Evolutionary conservation across 2,797 vertebrate species (phyloP), one percentile per base, ranked within the genome.

Genomic region (Hylomyscus alleni): DNA sequence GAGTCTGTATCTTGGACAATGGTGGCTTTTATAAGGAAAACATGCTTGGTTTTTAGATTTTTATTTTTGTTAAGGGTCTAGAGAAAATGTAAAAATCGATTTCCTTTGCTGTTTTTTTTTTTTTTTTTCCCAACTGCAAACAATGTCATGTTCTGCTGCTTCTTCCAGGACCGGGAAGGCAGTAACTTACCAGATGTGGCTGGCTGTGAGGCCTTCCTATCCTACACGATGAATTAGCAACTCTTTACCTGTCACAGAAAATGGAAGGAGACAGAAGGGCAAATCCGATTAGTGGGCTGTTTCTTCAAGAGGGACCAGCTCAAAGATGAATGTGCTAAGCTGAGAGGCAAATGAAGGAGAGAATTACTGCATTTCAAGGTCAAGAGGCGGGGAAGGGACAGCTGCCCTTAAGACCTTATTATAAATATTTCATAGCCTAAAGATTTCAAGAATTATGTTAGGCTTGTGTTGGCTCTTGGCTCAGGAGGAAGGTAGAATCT

Each of bases 151-250:
- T 77, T 52, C 44, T 56, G 81, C 80, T 52, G 54, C 85, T 84
- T 65, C 94, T 29, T 69, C 31, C n/a, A 80, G 97, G 88, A 97
- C 83, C 86, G 89, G 97, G 94, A 85, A 3, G 15, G 40, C 67
- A 12, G 31, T 47, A 97, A 89, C 96, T 97, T 90, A 97, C 97
- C 95, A 98, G 92, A 93, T 96, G 81, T 81, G 94, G 29, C 96
- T 81, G 94, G 29, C 96, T 83, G 93, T 91, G 95, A 97, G 60
- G 17, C 50, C 87, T 84, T 96, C 78, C 96, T 97, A 97, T 98
- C 87, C 92, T 94, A 96, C 96, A 97, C 60, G 95, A 85, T 89
- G 93, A 93, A 58, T 96, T 98, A 97, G 93, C 96, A 96, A 90
- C 52, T 95, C 85, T 82, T 89, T 97, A 73, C 94, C 65, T 76